These are phyloP conservation scores for Psittacula echo DNA, from an alignment of 2,797 vertebrate species.

Conservation along the genomic window DNA sequence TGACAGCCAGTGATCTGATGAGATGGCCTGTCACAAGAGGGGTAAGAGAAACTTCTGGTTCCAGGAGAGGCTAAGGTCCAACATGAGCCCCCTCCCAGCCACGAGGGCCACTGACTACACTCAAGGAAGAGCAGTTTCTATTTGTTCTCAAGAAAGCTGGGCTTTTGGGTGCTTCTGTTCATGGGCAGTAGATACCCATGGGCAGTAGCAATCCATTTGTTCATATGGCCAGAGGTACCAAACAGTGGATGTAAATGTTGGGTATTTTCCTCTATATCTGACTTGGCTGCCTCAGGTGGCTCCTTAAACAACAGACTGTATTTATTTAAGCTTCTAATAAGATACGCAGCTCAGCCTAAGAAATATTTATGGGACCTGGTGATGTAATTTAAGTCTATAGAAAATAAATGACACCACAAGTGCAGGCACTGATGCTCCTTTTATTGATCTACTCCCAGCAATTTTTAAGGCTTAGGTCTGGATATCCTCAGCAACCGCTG, in stretches of 20 bases:
- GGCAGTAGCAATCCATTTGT: not conserved
- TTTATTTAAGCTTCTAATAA: not conserved
- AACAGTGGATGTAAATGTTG: fast-evolving
- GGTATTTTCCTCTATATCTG: not conserved
- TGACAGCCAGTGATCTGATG: not conserved
- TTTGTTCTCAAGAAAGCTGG: not conserved
- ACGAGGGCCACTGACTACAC: fast-evolving
- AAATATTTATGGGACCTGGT: not conserved
- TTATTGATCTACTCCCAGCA: not conserved
- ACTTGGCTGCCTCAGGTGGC: not conserved
- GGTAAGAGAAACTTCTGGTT: not conserved
- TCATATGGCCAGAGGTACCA: not conserved
- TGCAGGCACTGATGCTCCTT: not conserved
- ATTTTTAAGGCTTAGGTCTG: not conserved
- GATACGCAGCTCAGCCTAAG: not conserved
- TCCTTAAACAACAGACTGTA: not conserved
- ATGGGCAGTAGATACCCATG: not conserved
- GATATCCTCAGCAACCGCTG: not conserved
- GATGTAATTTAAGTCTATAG: not conserved
- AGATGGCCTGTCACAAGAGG: not conserved
- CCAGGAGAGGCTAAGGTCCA: not conserved
- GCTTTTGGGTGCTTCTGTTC: not conserved
- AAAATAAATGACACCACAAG: not conserved
- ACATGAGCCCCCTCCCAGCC: not conserved
- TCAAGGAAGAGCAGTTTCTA: fast-evolving